Evolutionary conservation across 2,888 invertebrate genomes (phyloP), one percentile per base, ranked within the genome.

Genomic region (Acanthacorydalis orientalis): DNA sequence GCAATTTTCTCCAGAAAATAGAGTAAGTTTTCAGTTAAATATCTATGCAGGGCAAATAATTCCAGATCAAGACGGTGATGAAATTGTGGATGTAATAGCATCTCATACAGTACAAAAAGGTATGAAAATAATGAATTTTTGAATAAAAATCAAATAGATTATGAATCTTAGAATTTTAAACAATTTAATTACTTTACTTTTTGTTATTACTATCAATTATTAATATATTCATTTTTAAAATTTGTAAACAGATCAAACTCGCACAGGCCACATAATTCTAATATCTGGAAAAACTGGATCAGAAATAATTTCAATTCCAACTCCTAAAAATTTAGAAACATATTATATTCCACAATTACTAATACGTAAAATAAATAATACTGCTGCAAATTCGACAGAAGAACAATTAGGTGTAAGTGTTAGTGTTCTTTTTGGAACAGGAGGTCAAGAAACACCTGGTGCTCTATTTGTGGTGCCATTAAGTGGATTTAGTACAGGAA

Each of bases 321-420:
- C 81, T 33, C 82, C 83, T 1, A 75, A 77, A 53, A 65, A 69
- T 15, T 73, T 74, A 51, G 81, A 84, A 61, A 73, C 80, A 16
- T 84, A 83, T 57, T 82, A 80, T 54, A 80, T 83, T 23, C 80
- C 86, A 1, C 82, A 83, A 60, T 60, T 80, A 15, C 55, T 81
- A 7, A 68, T 71, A 2, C 68, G 73, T 51, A 75, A 78, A 57
- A 78, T 78, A n/a, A 74, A 72, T 37, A 71, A 73, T 51, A 62
- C 73, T 45, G 12, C 46, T 12, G 16, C 33, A 9, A 47, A 47
- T 35, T 23, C 42, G 8, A 43, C 47, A n/a, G n/a, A 32, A 31
- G 47, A 47, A 16, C 42, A 47, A 35, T 4, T 46, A 31, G 33
- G 47, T 23, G 35, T 32, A 11, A 47, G 40, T 34, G 32, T 14